phyloP scores from a whole-genome alignment of 2,797 vertebrate genomes.

The Leucoraja ocellata region DNA sequence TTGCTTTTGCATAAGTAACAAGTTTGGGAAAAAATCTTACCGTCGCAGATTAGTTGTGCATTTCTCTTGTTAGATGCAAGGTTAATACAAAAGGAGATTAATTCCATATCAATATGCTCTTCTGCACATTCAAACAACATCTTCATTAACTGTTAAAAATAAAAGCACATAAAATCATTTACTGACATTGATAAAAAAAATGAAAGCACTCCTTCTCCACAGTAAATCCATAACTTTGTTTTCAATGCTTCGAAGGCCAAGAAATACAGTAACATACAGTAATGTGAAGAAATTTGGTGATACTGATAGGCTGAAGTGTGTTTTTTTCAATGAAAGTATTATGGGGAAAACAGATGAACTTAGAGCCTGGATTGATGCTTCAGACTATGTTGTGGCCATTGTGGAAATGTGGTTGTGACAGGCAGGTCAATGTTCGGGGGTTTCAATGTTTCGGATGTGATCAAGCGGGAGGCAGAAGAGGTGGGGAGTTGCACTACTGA shows the following conservation, averaged over 20 bases:
- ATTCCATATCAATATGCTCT: conserved; percentile 70
- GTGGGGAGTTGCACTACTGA: no score
- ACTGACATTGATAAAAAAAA: not conserved
- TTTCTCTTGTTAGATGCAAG: conserved; percentile 88
- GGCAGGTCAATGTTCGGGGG: no score
- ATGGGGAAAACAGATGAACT: no score
- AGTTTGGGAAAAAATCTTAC: conserved; percentile 49
- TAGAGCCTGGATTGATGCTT: no score
- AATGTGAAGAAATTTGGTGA: no score
- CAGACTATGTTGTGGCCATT: no score
- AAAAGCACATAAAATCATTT: conserved; percentile 18
- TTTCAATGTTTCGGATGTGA: no score
- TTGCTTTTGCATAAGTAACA: no score
- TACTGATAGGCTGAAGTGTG: no score
- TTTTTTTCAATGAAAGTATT: no score
- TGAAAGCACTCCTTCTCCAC: not conserved
- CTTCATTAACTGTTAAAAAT: conserved; percentile 76
- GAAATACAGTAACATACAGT: not conserved
- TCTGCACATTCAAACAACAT: conserved; percentile 78
- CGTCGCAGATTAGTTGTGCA: conserved; percentile 87
- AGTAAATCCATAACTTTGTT: not conserved
- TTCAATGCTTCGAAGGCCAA: not conserved
- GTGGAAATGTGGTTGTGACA: no score
- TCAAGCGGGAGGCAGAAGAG: no score
- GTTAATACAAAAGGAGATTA: conserved; percentile 91